Percentiles rank a stretch among this genome's conserved stretches.
Conservation (phyloP, 2,888 invertebrate species). For the Diachrysia chrysitis region DNA sequence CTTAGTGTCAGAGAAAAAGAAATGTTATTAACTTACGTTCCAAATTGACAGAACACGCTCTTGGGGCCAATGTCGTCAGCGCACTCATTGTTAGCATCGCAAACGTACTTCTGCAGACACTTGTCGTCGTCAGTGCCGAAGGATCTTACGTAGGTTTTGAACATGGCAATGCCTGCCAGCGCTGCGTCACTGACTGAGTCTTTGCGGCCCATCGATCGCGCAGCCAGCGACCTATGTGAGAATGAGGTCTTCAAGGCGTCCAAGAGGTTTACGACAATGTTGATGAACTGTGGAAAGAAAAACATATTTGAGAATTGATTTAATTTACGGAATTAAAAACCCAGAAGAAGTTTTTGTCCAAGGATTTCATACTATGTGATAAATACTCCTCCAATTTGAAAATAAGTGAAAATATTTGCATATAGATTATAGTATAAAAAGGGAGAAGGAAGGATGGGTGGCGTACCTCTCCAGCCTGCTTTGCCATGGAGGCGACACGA, state of each 20-base stretch:
- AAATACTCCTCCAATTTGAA: constrained; percentile 13
- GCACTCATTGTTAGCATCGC: constrained; percentile 97
- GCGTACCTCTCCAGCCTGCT: constrained; percentile 98
- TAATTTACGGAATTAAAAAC: not conserved
- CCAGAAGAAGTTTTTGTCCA: not conserved
- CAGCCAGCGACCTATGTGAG: constrained; percentile 96
- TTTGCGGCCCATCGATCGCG: constrained; percentile 95
- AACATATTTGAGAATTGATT: not conserved
- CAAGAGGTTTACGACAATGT: constrained; percentile 96
- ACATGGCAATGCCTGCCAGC: constrained; percentile 95
- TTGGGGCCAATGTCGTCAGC: constrained; percentile 93
- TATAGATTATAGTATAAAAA: constrained; percentile 54
- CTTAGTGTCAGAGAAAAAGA: too few relatives aligned
- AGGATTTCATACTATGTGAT: not conserved
- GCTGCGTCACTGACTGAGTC: constrained; percentile 97
- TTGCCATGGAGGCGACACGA: constrained; percentile 97
- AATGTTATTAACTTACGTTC: constrained; percentile 93
- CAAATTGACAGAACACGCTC: constrained; percentile 97
- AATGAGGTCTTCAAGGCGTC: constrained; percentile 97
- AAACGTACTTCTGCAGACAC: constrained; percentile 96
- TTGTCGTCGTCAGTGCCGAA: constrained; percentile 93
- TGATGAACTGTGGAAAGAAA: constrained; percentile 92
- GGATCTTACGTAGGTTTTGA: constrained; percentile 96
- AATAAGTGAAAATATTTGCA: constrained; percentile 40
- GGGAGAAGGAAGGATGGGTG: constrained; percentile 82